A percentile compares a stretch with the other conserved stretches of the same genome.
Evolutionary conservation across 2,888 invertebrate genomes (phyloP).

Genomic region (Anthophora plumipes): DNA sequence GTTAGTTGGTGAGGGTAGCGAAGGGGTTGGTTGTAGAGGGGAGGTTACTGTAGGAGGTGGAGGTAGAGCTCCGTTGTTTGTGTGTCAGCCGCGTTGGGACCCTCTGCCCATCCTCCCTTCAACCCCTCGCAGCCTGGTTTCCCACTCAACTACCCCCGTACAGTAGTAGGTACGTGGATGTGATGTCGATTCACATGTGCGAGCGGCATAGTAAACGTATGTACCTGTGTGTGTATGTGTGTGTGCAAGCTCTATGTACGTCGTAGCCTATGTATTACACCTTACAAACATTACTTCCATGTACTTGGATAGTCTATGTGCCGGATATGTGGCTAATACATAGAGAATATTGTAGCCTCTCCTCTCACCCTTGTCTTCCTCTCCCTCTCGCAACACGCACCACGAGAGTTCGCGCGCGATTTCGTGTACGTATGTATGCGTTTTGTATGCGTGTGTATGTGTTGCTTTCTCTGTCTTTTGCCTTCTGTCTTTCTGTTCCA

Average conservation of each 20-base stretch:
- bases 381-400: conserved; percentile 51
- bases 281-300: conserved; percentile 77
- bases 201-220: conserved; percentile 40
- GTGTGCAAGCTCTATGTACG: conserved; percentile 61
- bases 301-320: conserved; percentile 71
- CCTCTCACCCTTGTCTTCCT: conserved; percentile 53
- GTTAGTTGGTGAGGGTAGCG: conserved; percentile 63
- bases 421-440: conserved; percentile 59
- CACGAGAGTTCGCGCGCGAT: conserved; percentile 62
- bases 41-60: conserved; percentile 54
- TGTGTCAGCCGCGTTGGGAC: conserved; percentile 84
- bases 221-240: too few relatives aligned
- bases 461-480: conserved; percentile 24
- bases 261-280: conserved; percentile 72
- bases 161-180: conserved; percentile 66
- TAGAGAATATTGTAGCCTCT: conserved; percentile 77
- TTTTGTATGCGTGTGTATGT: conserved; percentile 3
- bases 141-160: conserved; percentile 76
- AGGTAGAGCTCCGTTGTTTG: conserved; percentile 82
- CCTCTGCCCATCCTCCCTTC: conserved; percentile 73
- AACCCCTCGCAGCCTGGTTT: conserved; percentile 66
- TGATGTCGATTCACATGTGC: conserved; percentile 64
- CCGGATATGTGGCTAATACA: conserved; percentile 78
- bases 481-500: background rate
- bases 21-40: conserved; percentile 23